Base-by-base conservation (phyloP, 37 sponge, comb jelly and placozoan genomes). In the Ephydatia muelleri region DNA sequence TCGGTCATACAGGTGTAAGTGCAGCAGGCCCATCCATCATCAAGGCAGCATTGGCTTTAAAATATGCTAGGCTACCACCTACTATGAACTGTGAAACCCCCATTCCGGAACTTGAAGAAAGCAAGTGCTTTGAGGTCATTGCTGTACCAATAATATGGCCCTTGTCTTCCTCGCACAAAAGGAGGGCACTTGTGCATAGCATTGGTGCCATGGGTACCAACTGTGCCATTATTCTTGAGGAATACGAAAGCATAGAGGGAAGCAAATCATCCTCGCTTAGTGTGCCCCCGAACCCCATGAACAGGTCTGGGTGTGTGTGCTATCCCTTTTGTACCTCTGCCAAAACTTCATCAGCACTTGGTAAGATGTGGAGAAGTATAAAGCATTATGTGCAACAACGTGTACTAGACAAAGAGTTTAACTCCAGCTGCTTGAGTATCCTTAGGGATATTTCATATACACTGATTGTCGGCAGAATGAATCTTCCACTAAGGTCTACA, bases 251-350 rank as follows among this genome's bases (percentile, higher is more conserved):
- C 8, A 43, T n/a, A n/a, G n/a, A n/a, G n/a, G n/a, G n/a, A n/a
- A n/a, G n/a, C n/a, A n/a, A n/a, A n/a, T n/a, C n/a, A n/a, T n/a
- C n/a, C n/a, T n/a, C n/a, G n/a, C n/a, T n/a, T n/a, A n/a, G n/a
- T n/a, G n/a, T n/a, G 47, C 4, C 47, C 47, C 8, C 6, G 4
- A 43, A 43, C 6, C 8, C 47, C 47, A 43, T 43, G 30, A 13
- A 9, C 30, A 8, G 9, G 3, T 25, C 5, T 23, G 38, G 12
- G 37, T 3, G 13, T 3, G 4, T 8, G 6, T 74, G 32, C 38
- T 74, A 74, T 74, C 75, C 75, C 5, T 4, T 74, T 5, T 74
- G 75, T 33, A 74, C 13, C n/a, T 74, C 75, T 74, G 75, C 75
- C 5, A 33, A 3, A 36, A 21, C 75, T 36, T 5, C 5, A 11